These are phyloP conservation scores for Orbicella faveolata DNA, from an alignment of 64 coral and sea anemone species.

Conservation along the genomic window DNA sequence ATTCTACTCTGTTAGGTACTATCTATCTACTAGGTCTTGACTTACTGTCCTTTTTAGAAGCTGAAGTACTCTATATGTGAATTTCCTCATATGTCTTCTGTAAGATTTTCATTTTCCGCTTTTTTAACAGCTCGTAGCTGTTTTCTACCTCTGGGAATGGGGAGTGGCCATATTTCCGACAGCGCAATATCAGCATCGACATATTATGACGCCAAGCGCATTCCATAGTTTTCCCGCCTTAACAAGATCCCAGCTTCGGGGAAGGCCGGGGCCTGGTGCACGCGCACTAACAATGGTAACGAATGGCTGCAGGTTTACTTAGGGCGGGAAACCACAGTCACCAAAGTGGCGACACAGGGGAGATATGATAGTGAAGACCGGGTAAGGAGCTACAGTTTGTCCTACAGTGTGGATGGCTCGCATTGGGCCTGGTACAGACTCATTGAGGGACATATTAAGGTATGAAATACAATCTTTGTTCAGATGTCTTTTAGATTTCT, in stretches of 20 bases:
- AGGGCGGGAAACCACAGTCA: constrained; percentile 1
- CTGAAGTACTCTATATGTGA: no score
- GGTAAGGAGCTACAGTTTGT: constrained; percentile 42
- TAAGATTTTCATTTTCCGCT: neutral
- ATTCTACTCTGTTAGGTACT: no score
- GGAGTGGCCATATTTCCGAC: constrained; percentile 15
- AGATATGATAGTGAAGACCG: neutral
- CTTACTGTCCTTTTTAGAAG: no score
- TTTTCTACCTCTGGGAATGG: constrained; percentile 35
- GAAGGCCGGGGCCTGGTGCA: neutral
- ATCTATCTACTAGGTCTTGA: no score
- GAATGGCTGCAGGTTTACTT: constrained; percentile 34
- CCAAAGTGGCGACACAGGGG: constrained; percentile 50
- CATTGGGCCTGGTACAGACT: constrained; percentile 32
- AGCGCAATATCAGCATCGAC: constrained; percentile 24
- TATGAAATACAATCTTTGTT: neutral
- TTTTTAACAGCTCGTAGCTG: neutral
- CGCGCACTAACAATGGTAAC: constrained; percentile 6
- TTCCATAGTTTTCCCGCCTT: constrained; percentile 18
- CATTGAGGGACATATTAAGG: constrained; percentile 35
- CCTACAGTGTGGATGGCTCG: constrained; percentile 37
- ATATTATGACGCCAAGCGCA: neutral
- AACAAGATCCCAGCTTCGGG: neutral
- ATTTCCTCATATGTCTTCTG: neutral
- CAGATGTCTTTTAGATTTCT: no score